These are phyloP conservation scores for Engystomops pustulosus DNA, from an alignment of 2,113 vertebrate species.

Conservation along the genomic window DNA sequence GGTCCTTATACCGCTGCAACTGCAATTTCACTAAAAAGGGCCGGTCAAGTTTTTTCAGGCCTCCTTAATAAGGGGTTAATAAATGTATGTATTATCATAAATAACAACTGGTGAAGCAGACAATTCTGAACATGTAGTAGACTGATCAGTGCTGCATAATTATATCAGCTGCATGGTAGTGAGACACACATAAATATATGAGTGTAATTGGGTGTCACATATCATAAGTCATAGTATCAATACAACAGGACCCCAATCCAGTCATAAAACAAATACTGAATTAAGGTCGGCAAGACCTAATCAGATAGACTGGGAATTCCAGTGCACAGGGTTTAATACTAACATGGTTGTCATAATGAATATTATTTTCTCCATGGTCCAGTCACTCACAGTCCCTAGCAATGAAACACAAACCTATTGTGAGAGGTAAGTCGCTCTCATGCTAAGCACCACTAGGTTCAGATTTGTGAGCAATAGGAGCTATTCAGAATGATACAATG, in stretches of 20 bases:
- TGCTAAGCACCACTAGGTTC: no score
- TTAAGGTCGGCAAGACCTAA: background rate
- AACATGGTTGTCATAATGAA: constrained; percentile 30
- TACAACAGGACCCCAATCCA: background rate
- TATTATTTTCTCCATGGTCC: constrained; percentile 17
- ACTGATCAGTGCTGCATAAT: background rate
- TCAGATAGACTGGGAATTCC: background rate
- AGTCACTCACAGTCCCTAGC: background rate
- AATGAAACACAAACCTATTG: constrained; percentile 11
- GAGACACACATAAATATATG: background rate
- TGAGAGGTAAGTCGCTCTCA: constrained; percentile 6
- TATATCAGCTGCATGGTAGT: background rate
- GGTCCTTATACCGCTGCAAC: no score
- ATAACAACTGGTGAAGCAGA: background rate
- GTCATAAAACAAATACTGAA: background rate
- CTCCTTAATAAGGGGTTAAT: no score
- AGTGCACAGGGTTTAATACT: background rate
- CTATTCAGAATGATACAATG: constrained; percentile 42
- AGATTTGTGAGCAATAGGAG: constrained; percentile 54
- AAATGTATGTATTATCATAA: background rate
- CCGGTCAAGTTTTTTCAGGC: no score
- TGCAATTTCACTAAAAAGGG: no score
- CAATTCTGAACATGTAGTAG: background rate
- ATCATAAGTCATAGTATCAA: background rate
- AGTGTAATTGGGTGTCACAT: background rate